Percentiles rank a stretch among this genome's conserved stretches.
These are phyloP conservation scores for Tetranychus urticae DNA, from an alignment of 1,140 invertebrate species.

Conservation along the genomic window DNA sequence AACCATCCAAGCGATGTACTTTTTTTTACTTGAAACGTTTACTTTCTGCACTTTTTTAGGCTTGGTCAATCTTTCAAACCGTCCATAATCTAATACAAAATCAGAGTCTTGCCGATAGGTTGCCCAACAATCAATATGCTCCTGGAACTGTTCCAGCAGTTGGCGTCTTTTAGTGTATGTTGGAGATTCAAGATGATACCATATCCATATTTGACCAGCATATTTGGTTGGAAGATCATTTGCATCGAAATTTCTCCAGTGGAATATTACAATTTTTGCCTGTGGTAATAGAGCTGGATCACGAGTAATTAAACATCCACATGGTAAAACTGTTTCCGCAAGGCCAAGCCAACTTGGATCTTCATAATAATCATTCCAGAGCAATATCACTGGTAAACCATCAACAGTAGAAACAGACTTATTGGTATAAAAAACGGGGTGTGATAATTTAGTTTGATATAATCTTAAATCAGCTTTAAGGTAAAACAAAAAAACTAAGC, in stretches of 20 bases:
- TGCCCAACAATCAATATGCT: slow-evolving; percentile 82
- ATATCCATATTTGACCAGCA: slow-evolving; percentile 11
- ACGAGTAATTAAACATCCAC: background rate
- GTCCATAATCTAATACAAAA: slow-evolving; percentile 15
- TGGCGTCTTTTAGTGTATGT: slow-evolving; percentile 8
- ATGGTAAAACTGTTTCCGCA: background rate
- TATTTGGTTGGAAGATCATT: slow-evolving; percentile 16
- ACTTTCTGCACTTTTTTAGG: background rate
- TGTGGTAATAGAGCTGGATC: slow-evolving; percentile 5
- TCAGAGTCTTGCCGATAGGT: slow-evolving; percentile 80
- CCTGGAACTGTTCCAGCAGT: slow-evolving; percentile 25
- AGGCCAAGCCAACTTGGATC: background rate
- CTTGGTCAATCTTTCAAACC: background rate
- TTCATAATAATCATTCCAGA: background rate
- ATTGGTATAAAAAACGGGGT: too few relatives aligned
- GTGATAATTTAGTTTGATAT: too few relatives aligned
- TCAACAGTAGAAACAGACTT: background rate
- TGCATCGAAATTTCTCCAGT: slow-evolving; percentile 10
- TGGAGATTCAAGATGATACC: slow-evolving; percentile 14
- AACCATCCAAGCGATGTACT: slow-evolving; percentile 32
- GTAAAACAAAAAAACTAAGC: too few relatives aligned
- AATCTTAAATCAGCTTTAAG: too few relatives aligned
- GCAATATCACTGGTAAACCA: background rate
- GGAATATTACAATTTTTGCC: background rate
- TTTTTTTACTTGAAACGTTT: slow-evolving; percentile 11